phyloP scores from a whole-genome alignment of 1,140 invertebrate genomes.

The Cydia amplana region DNA sequence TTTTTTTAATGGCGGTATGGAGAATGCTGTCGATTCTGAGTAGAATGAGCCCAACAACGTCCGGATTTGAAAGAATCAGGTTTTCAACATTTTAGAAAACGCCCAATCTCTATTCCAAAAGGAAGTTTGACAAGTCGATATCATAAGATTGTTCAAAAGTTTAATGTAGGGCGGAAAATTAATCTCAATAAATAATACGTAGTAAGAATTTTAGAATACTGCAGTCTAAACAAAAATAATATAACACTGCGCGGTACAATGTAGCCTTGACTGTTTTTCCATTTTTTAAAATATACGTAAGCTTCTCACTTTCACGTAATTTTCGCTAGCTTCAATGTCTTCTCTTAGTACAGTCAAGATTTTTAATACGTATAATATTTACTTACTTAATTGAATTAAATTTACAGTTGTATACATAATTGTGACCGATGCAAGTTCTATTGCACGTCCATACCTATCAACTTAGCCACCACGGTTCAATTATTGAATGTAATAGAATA shows the following conservation, averaged over 20 bases:
- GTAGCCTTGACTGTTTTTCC: neutral
- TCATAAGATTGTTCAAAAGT: neutral
- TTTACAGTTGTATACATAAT: constrained; percentile 8
- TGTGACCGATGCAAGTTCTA: neutral
- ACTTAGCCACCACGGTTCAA: neutral
- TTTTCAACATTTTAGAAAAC: too few relatives aligned
- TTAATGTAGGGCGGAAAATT: neutral
- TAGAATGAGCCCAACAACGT: too few relatives aligned
- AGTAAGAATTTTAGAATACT: neutral
- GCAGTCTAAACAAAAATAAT: neutral
- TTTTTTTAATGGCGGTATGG: too few relatives aligned
- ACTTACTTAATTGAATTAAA: neutral
- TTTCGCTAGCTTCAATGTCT: constrained; percentile 8
- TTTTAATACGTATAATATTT: constrained; percentile 1
- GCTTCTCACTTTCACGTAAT: neutral
- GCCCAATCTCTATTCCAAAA: too few relatives aligned
- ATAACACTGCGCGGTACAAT: neutral
- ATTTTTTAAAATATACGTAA: neutral
- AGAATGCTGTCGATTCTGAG: too few relatives aligned
- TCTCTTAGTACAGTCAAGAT: neutral
- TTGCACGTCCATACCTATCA: neutral
- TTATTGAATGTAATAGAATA: constrained; percentile 4
- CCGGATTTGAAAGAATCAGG: too few relatives aligned
- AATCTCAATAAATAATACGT: neutral
- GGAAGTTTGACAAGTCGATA: too few relatives aligned